These are phyloP conservation scores for Lepidocolaptes lacrymiger DNA, from an alignment of 2,797 vertebrate species.

Conservation along the genomic window DNA sequence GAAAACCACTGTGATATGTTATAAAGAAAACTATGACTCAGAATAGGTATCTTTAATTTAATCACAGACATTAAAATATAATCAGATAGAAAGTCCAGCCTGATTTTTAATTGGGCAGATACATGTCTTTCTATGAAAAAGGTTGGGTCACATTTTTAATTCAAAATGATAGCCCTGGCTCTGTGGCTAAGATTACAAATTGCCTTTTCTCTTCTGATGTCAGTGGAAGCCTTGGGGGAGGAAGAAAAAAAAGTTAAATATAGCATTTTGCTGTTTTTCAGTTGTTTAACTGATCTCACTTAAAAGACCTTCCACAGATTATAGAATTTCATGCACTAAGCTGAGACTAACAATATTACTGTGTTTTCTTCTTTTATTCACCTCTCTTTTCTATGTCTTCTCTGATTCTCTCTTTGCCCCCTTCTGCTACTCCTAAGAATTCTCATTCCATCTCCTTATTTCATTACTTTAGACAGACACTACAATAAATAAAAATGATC, in stretches of 20 bases:
- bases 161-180: neutral
- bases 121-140: neutral
- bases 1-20: neutral
- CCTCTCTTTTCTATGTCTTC: neutral
- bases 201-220: neutral
- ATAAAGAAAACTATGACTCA: neutral
- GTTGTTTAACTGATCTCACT: neutral
- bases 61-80: neutral
- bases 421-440: neutral
- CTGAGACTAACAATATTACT: fast-evolving
- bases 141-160: neutral
- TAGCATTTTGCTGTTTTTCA: neutral
- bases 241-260: neutral
- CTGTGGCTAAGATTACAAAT: neutral
- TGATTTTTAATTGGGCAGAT: neutral
- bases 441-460: neutral
- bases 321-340: neutral
- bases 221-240: neutral
- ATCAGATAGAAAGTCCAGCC: neutral
- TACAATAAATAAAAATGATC: neutral
- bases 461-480: neutral
- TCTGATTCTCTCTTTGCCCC: neutral
- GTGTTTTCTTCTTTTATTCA: neutral
- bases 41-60: neutral
- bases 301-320: neutral